Base-by-base conservation (phyloP, 2,888 invertebrate genomes). In the Boloria euphrosyne region DNA sequence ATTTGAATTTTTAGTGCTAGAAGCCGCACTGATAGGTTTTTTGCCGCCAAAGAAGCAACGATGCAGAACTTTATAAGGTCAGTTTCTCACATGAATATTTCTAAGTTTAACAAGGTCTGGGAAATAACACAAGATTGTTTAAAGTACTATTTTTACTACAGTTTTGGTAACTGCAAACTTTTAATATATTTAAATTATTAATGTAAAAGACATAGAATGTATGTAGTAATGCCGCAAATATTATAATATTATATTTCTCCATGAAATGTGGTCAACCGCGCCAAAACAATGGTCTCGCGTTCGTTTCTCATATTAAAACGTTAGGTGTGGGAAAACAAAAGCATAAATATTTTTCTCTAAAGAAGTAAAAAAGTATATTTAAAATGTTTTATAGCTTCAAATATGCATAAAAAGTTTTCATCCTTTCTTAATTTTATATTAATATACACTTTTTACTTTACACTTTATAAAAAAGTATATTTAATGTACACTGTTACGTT, bases 1-100 rank as follows among this genome's bases (percentile, higher is more conserved):
- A 72, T 74, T 77, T 68, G 68, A 78, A 78, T 77, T 72, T 76
- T 80, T 77, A 77, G 76, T 75, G 76, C 74, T 75, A 71, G 74
- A 75, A 62, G n/a, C 65, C 67, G 57, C 53, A 61, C 52, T 67
- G 59, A 72, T 73, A 70, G 70, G 77, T 78, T 77, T 78, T 76
- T 74, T 65, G 71, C 69, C 68, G 71, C 73, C 74, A 73, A 75
- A 73, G 72, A 72, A 62, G 72, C 79, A 79, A 79, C 80, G 75
- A 91, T 91, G 90, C 84, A 87, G 86, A 89, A 87, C 80, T 73
- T 86, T 67, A 70, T 88, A 79, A 76, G 90, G 90, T 91, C 74
- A 87, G 90, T 83, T 75, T 75, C 71, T 71, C 47, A 72, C 46
- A 64, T 18, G 44, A 27, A 43, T 50, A 50, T 57, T 44, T 51